phyloP scores from a whole-genome alignment of 2,113 vertebrate genomes.

The Neogobius melanostomus region DNA sequence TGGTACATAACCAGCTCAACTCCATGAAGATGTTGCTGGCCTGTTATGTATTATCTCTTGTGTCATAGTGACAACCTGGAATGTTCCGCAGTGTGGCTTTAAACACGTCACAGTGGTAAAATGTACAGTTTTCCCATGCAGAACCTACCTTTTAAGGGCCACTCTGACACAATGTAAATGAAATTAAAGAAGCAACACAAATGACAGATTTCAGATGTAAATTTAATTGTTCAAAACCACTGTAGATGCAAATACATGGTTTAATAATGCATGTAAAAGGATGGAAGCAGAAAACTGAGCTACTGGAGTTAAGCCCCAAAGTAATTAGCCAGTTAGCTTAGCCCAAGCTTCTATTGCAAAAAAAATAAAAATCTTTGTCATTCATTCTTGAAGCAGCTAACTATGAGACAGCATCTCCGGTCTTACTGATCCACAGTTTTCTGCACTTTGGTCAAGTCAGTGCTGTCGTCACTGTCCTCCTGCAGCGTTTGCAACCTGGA shows the following conservation, averaged over 20 bases:
- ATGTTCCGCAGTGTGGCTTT: neutral
- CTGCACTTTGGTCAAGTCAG: constrained; percentile 10
- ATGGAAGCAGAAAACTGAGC: neutral
- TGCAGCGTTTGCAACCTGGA: constrained; percentile 56
- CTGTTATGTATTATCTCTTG: too few species aligned
- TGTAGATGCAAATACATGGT: neutral
- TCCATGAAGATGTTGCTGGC: too few species aligned
- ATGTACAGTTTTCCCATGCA: neutral
- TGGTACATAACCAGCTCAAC: too few species aligned
- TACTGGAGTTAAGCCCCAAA: neutral
- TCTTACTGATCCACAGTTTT: constrained; percentile 36
- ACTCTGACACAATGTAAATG: constrained; percentile 39
- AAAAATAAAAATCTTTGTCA: neutral
- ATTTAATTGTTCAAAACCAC: neutral
- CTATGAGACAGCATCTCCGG: neutral
- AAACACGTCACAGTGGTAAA: neutral
- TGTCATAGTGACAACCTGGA: neutral
- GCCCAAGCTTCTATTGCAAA: neutral
- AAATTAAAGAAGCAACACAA: constrained; percentile 17
- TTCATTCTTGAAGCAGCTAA: neutral
- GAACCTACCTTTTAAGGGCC: constrained; percentile 57
- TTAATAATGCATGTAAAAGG: neutral
- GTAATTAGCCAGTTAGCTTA: too few species aligned
- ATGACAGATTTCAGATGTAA: neutral
- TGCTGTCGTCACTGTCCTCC: constrained; percentile 48